phyloP scores from a whole-genome alignment of 2,888 invertebrate species.

The Conistra vaccinii region DNA sequence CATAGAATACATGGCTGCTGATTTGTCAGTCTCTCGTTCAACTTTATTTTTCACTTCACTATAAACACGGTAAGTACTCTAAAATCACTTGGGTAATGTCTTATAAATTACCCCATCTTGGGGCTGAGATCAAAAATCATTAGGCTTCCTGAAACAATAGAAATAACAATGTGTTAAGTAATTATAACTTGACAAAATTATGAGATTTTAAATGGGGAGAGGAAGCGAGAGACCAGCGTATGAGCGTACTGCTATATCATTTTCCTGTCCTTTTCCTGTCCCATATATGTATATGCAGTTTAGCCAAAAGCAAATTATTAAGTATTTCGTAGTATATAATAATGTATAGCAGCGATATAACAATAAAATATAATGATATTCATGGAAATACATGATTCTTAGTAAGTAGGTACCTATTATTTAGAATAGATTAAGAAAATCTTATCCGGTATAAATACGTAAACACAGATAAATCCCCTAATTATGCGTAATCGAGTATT shows the following conservation, averaged over 20 bases:
- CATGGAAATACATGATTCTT: slow-evolving; percentile 8
- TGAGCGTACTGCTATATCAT: background rate
- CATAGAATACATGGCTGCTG: slow-evolving; percentile 92
- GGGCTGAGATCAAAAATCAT: slow-evolving; percentile 66
- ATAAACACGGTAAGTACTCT: slow-evolving; percentile 55
- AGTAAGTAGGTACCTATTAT: background rate
- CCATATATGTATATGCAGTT: background rate
- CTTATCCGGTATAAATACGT: slow-evolving; percentile 31
- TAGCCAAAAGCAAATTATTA: background rate
- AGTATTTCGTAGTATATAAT: background rate
- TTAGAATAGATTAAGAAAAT: slow-evolving; percentile 35
- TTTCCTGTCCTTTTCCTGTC: slow-evolving; percentile 26
- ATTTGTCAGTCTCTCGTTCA: slow-evolving; percentile 69
- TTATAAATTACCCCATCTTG: slow-evolving; percentile 78
- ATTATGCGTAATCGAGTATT: slow-evolving; percentile 46
- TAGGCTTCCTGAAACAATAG: slow-evolving; percentile 76
- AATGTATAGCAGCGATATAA: background rate
- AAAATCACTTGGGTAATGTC: slow-evolving; percentile 55
- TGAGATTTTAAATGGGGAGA: background rate
- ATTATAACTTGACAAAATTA: background rate
- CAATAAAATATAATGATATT: slow-evolving; percentile 13
- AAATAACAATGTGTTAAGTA: slow-evolving; percentile 39
- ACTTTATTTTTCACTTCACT: slow-evolving; percentile 57
- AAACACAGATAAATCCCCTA: slow-evolving; percentile 36
- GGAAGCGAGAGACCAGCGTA: background rate